phyloP scores from a whole-genome alignment of 2,797 vertebrate genomes.

The Hoplostethus atlanticus region DNA sequence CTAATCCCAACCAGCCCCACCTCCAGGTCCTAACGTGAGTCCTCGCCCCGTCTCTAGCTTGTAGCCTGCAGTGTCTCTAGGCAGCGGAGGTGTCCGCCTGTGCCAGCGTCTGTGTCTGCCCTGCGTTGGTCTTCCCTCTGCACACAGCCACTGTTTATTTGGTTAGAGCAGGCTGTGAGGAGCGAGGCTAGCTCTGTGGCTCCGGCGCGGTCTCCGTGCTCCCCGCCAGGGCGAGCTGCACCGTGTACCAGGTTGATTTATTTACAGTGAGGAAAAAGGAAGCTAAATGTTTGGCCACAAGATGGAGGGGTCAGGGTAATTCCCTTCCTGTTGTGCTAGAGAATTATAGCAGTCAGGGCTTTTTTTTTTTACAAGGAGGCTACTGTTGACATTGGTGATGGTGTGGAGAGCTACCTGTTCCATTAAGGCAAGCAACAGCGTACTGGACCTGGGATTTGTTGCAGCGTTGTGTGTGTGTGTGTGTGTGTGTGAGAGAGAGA shows the following conservation, averaged over 20 bases:
- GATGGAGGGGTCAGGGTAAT: constrained; percentile 53
- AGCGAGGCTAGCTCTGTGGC: constrained; percentile 30
- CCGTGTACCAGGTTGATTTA: constrained; percentile 54
- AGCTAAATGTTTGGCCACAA: constrained; percentile 67
- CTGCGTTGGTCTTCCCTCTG: constrained; percentile 13
- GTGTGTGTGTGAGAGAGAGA: constrained; percentile 22
- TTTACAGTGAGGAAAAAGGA: constrained; percentile 60
- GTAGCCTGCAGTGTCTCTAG: background rate
- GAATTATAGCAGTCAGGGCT: constrained; percentile 31
- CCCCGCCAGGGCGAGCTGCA: constrained; percentile 32
- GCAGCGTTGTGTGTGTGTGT: constrained; percentile 19
- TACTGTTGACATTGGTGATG: constrained; percentile 51
- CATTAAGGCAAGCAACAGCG: constrained; percentile 7
- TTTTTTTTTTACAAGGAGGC: constrained; percentile 40
- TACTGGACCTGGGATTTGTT: constrained; percentile 17
- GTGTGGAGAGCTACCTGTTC: constrained; percentile 51
- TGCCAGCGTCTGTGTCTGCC: constrained; percentile 19
- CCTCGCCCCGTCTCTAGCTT: background rate
- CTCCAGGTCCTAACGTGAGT: constrained; percentile 2
- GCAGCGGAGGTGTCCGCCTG: background rate
- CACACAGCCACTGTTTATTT: constrained; percentile 71
- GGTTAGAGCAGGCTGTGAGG: constrained; percentile 52
- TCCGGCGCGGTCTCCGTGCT: constrained; percentile 32
- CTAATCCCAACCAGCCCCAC: background rate
- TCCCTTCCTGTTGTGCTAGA: constrained; percentile 61